phyloP scores from a whole-genome alignment of 2,797 vertebrate species.

The Bovichtus variegatus region DNA sequence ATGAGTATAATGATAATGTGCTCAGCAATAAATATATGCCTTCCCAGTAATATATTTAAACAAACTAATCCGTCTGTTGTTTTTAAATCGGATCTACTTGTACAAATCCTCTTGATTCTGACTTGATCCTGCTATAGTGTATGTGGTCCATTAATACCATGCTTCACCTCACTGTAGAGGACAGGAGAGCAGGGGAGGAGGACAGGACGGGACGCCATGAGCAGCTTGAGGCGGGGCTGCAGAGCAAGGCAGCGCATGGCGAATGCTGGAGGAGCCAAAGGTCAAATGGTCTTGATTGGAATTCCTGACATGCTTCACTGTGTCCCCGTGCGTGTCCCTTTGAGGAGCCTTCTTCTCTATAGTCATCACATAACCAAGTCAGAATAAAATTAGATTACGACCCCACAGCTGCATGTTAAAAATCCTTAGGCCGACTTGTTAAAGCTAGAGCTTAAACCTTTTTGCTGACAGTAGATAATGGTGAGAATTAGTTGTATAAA shows the following conservation, averaged over 20 bases:
- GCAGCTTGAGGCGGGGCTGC: slow-evolving; percentile 39
- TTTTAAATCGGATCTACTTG: slow-evolving; percentile 1
- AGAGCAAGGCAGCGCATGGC: slow-evolving; percentile 33
- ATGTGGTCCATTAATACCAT: slow-evolving; percentile 24
- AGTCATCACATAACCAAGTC: slow-evolving; percentile 55
- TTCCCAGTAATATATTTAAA: not conserved
- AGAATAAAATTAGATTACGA: slow-evolving; percentile 51
- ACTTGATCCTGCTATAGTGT: not conserved
- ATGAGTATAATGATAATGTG: not conserved
- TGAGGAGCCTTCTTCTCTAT: slow-evolving; percentile 59
- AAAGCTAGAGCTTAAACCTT: slow-evolving; percentile 33
- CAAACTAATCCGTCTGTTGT: not conserved
- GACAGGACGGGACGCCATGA: slow-evolving; percentile 16
- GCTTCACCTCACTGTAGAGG: slow-evolving; percentile 36
- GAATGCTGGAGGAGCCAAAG: slow-evolving; percentile 71
- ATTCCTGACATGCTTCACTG: slow-evolving; percentile 71
- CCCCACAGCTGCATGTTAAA: slow-evolving; percentile 32
- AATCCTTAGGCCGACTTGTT: slow-evolving; percentile 22
- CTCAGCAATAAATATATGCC: not conserved
- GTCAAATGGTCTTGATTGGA: slow-evolving; percentile 75
- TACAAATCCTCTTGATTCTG: slow-evolving; percentile 15
- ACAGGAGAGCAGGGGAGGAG: slow-evolving; percentile 27
- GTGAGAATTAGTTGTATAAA: slow-evolving; percentile 2
- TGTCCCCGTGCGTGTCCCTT: slow-evolving; percentile 57
- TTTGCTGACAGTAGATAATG: not conserved